These are phyloP conservation scores for Cetoscarus ocellatus DNA, from an alignment of 2,797 vertebrate genomes.

Conservation along the genomic window DNA sequence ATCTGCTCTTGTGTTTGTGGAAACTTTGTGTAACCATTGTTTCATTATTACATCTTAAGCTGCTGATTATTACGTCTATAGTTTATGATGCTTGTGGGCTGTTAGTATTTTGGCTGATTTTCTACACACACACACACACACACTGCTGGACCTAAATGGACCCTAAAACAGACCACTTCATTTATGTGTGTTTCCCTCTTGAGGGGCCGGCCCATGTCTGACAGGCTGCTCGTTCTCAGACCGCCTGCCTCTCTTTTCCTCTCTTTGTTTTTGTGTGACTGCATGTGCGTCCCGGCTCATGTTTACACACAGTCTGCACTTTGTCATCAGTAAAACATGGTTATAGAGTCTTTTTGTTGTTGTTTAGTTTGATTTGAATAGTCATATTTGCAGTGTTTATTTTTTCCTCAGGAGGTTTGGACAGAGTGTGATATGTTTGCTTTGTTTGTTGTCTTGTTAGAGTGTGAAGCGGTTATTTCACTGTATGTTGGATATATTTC, in stretches of 20 bases:
- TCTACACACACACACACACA: neutral
- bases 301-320: conserved; percentile 69
- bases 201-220: conserved; percentile 44
- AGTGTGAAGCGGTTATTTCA: conserved; percentile 47
- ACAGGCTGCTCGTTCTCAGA: conserved; percentile 54
- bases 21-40: too few relatives aligned
- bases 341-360: conserved; percentile 37
- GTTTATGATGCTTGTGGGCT: too few relatives aligned
- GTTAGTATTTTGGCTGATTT: too few relatives aligned
- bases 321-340: conserved; percentile 53
- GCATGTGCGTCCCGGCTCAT: conserved; percentile 55
- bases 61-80: too few relatives aligned
- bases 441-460: conserved; percentile 47
- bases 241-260: conserved; percentile 44
- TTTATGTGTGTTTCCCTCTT: conserved; percentile 41
- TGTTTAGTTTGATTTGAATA: conserved; percentile 49
- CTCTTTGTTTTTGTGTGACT: conserved; percentile 35
- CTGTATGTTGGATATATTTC: conserved; percentile 49
- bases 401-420: conserved; percentile 32
- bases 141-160: conserved; percentile 57
- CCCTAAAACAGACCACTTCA: conserved; percentile 54
- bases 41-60: too few relatives aligned
- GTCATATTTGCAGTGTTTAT: conserved; percentile 58
- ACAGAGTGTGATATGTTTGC: conserved; percentile 47
- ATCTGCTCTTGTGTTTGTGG: too few relatives aligned